These are phyloP conservation scores for Wasmannia auropunctata DNA, from an alignment of 1,140 invertebrate species.

Conservation along the genomic window DNA sequence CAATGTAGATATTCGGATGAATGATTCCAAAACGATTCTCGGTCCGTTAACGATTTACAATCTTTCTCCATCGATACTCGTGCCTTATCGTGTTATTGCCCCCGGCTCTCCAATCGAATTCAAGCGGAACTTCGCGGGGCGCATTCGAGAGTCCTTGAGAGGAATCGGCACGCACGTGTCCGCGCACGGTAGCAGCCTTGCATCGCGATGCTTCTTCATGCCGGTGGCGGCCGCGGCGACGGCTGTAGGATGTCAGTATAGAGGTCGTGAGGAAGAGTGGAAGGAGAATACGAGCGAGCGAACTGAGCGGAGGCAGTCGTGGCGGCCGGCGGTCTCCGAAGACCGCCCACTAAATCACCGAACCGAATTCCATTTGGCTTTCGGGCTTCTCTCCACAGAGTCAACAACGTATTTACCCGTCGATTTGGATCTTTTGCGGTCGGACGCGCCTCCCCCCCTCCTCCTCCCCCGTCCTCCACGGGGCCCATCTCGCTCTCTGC, in stretches of 20 bases:
- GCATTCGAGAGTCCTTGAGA: conserved; percentile 33
- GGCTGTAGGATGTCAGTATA: conserved; percentile 47
- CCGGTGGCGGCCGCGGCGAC: background rate
- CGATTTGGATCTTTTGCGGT: conserved; percentile 83
- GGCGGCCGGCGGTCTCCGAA: conserved; percentile 78
- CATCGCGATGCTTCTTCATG: conserved; percentile 55
- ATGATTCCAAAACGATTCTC: background rate
- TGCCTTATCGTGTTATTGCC: conserved; percentile 8
- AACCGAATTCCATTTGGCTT: conserved; percentile 82
- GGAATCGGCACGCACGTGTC: conserved; percentile 67
- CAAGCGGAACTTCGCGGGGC: conserved; percentile 41
- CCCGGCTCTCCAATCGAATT: conserved; percentile 56
- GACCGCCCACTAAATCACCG: conserved; percentile 82
- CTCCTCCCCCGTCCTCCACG: background rate
- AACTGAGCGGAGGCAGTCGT: conserved; percentile 50
- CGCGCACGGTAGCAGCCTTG: conserved; percentile 66
- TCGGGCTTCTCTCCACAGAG: conserved; percentile 77
- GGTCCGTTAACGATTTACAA: background rate
- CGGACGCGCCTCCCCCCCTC: conserved; percentile 35
- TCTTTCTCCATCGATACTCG: background rate
- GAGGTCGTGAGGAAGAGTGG: conserved; percentile 27
- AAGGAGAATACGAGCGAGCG: conserved; percentile 5
- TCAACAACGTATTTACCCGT: conserved; percentile 84
- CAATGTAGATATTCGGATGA: background rate
- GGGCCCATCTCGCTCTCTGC: conserved; percentile 39